Evolutionary conservation across 2,797 vertebrate species (phyloP).

Genomic region (Myripristis murdjan): DNA sequence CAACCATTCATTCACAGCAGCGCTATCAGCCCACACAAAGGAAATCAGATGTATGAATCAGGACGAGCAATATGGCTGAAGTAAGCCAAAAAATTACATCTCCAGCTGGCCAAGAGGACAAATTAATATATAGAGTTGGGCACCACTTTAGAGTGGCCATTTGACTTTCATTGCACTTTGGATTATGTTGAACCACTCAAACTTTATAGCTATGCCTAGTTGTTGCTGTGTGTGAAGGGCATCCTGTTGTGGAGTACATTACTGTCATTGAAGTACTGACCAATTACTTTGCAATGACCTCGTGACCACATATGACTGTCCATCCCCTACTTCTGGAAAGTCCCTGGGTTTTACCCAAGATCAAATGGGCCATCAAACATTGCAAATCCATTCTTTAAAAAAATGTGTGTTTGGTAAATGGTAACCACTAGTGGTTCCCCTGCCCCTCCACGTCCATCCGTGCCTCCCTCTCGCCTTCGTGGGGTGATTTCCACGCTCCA

Average conservation of each 20-base stretch:
- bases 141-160: conserved; percentile 35
- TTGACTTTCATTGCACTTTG: conserved; percentile 63
- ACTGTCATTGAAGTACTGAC: conserved; percentile 20
- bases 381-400: conserved; percentile 21
- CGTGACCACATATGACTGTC: conserved; percentile 38
- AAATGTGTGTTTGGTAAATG: conserved; percentile 27
- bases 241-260: conserved; percentile 29
- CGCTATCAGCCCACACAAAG: conserved; percentile 62
- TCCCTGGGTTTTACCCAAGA: conserved; percentile 43
- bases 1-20: conserved; percentile 63
- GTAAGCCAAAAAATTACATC: conserved; percentile 58
- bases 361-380: conserved; percentile 41
- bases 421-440: conserved; percentile 48
- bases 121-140: conserved; percentile 54
- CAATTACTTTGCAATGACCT: conserved; percentile 32
- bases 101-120: conserved; percentile 59
- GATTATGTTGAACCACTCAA: conserved; percentile 41
- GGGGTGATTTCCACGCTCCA: conserved; percentile 51
- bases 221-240: conserved; percentile 30
- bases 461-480: conserved; percentile 17
- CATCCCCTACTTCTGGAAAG: conserved; percentile 38
- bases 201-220: conserved; percentile 29
- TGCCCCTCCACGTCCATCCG: conserved; percentile 22
- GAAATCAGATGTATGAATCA: conserved; percentile 65
- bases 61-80: conserved; percentile 48